phyloP scores from a whole-genome alignment of 1,140 invertebrate species.

The Bombus vancouverensis region DNA sequence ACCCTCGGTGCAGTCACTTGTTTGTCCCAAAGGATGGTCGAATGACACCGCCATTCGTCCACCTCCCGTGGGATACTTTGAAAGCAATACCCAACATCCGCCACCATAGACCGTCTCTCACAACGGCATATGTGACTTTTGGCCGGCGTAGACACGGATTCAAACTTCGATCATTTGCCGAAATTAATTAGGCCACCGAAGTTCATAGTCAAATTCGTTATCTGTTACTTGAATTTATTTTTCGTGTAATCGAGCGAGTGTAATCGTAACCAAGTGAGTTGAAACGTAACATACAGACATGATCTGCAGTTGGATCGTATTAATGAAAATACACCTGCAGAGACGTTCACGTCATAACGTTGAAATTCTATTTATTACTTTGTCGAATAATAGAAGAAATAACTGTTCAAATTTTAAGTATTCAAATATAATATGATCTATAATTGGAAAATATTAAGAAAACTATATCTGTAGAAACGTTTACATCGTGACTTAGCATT shows the following conservation, averaged over 20 bases:
- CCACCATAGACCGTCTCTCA: conserved; percentile 51
- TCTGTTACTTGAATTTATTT: neutral
- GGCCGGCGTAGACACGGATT: conserved; percentile 37
- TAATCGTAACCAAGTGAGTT: accelerated
- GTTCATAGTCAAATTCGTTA: neutral
- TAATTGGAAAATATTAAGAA: neutral
- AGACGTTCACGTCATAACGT: neutral
- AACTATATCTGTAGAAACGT: neutral
- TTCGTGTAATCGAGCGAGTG: neutral
- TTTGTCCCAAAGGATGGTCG: conserved; percentile 70
- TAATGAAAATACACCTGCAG: neutral
- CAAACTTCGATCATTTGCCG: conserved; percentile 12
- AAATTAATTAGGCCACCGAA: neutral
- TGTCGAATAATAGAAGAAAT: neutral
- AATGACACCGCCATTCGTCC: conserved; percentile 71
- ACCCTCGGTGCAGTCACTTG: conserved; percentile 71
- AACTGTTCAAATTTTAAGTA: neutral
- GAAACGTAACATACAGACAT: neutral
- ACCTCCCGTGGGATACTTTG: conserved; percentile 71
- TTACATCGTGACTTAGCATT: neutral
- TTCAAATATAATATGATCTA: neutral
- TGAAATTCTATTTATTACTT: neutral
- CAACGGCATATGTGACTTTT: conserved; percentile 71
- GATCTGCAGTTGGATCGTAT: neutral
- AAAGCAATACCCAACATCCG: conserved; percentile 70